Evolutionary conservation across 2,797 vertebrate genomes (phyloP), one percentile per base, ranked within the genome.

Genomic region (Danio albolineatus): DNA sequence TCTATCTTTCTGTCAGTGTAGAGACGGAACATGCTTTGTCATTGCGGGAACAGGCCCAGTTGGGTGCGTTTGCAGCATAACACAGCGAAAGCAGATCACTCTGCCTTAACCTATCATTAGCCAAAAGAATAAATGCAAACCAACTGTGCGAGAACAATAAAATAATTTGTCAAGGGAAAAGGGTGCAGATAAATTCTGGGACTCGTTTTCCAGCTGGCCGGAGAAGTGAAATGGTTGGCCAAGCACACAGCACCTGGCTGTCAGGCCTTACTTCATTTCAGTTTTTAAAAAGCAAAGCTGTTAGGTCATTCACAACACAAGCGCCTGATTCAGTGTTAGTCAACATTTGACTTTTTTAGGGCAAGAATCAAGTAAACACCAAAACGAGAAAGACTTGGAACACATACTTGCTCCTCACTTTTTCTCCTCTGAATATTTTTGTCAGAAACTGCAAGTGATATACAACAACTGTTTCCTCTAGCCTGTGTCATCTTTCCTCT

Each of bases 131-230:
- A 92, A 95, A 95, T 92, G 88, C 94, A 89, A 93, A 94, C 90
- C 90, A 93, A 94, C 92, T 93, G 89, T 93, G 77, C 85, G 89
- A 90, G 89, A 93, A 93, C 91, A 92, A 93, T 94, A 94, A 92
- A 94, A 93, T 94, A 86, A 88, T 93, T 93, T 94, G 93, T 94
- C 93, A 87, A 85, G 91, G 90, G 92, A 94, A 87, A 90, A 86
- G 85, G 89, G 88, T 89, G 91, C 88, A 94, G 91, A 93, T 92
- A 92, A 93, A 93, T 94, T 92, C 91, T 88, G 91, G 87, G 89
- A 92, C 87, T 86, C 88, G 88, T 92, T 93, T 93, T 93, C 92
- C 92, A 92, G 84, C 86, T 93, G 93, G 90, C 89, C 89, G 76
- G 72, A 83, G 83, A 83, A 73, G 78, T 13, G 6, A 6, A 46